Percentiles rank a stretch among this genome's conserved stretches.
phyloP scores from a whole-genome alignment of 1,140 invertebrate species.

The Drosophila takahashii region DNA sequence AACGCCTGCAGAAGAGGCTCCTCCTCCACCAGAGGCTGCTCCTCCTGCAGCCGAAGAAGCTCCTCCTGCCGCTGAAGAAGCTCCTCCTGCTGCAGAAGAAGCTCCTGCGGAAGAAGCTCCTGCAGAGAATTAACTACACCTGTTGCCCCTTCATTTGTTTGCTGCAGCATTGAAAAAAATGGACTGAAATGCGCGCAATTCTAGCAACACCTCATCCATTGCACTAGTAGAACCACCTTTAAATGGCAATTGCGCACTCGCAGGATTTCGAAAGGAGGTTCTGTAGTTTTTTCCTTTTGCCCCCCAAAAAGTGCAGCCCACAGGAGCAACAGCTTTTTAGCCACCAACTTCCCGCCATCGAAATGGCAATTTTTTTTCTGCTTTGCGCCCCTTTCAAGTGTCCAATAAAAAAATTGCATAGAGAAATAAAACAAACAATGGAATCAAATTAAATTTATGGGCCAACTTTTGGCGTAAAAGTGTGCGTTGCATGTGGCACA shows the following conservation, averaged over 20 bases:
- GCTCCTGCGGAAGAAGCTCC: neutral
- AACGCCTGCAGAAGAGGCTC: conserved; percentile 2
- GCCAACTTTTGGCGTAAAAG: conserved; percentile 8
- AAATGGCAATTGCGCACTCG: conserved; percentile 42
- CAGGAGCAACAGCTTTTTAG: conserved; percentile 40
- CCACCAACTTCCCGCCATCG: conserved; percentile 26
- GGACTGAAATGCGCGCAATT: conserved; percentile 34
- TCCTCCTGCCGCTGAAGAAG: conserved; percentile 7
- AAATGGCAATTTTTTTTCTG: conserved; percentile 29
- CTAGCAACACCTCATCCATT: conserved; percentile 3
- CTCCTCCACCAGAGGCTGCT: conserved; percentile 22
- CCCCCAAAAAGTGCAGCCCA: conserved; percentile 29
- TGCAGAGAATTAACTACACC: conserved; percentile 41
- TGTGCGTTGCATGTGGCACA: conserved; percentile 34
- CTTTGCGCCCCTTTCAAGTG: conserved; percentile 7
- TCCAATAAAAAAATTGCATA: conserved; percentile 27
- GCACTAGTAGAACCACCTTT: conserved; percentile 11
- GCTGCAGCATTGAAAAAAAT: conserved; percentile 52
- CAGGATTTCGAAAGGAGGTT: conserved; percentile 19
- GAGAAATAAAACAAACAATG: conserved; percentile 30
- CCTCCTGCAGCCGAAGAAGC: neutral
- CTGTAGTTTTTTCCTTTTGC: conserved; percentile 37
- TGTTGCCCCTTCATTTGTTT: conserved; percentile 56
- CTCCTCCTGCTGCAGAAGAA: conserved; percentile 11
- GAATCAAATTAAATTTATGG: conserved; percentile 42